Evolutionary conservation across 2,888 invertebrate genomes (phyloP).

Genomic region (Panopea generosa): DNA sequence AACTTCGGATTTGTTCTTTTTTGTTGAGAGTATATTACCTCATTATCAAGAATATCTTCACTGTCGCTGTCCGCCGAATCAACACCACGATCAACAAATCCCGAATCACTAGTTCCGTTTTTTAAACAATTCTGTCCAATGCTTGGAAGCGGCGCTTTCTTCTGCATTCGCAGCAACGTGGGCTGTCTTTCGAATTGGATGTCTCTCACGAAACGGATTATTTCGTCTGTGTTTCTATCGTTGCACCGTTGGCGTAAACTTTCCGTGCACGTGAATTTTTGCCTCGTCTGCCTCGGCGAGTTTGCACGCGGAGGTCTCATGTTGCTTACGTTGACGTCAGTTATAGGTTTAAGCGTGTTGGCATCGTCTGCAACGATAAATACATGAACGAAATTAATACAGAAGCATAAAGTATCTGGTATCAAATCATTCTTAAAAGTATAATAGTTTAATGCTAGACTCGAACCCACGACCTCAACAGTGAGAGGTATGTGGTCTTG

Average conservation of each 20-base stretch:
- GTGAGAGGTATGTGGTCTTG: too few species aligned
- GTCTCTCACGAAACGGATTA: slow-evolving; percentile 72
- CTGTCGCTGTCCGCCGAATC: slow-evolving; percentile 63
- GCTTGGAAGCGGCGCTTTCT: slow-evolving; percentile 69
- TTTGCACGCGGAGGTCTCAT: slow-evolving; percentile 56
- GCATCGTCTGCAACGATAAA: slow-evolving; percentile 39
- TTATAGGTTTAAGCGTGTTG: slow-evolving; percentile 9
- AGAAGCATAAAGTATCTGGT: too few species aligned
- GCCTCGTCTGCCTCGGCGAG: slow-evolving; percentile 42
- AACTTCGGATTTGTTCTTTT: slow-evolving; percentile 45
- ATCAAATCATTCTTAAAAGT: too few species aligned
- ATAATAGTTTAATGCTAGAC: too few species aligned
- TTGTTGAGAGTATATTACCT: slow-evolving; percentile 55
- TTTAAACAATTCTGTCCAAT: slow-evolving; percentile 62
- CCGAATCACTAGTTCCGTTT: slow-evolving; percentile 62
- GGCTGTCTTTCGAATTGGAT: slow-evolving; percentile 71
- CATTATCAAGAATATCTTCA: slow-evolving; percentile 67
- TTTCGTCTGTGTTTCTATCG: slow-evolving; percentile 70
- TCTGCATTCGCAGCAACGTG: slow-evolving; percentile 69
- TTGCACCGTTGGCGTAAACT: slow-evolving; percentile 57
- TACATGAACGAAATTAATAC: too few species aligned
- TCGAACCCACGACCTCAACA: too few species aligned
- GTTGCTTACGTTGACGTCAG: not conserved
- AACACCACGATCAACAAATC: slow-evolving; percentile 63
- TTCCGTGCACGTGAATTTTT: slow-evolving; percentile 30